Conservation (phyloP, 2,113 vertebrate genomes). For the Zootoca vivipara region DNA sequence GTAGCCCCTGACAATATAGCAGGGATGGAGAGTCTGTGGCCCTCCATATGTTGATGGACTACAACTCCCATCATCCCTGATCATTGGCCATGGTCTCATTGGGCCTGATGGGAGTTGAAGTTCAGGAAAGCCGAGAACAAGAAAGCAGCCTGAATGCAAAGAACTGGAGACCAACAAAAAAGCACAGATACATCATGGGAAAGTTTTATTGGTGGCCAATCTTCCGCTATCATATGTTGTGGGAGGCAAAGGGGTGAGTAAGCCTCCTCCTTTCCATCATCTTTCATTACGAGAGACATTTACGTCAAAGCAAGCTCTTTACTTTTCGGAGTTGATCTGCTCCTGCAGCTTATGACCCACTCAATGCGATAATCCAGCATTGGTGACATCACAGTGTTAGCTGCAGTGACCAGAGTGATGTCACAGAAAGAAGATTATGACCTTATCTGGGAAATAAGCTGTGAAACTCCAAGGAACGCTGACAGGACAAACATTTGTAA, state of each 20-base stretch:
- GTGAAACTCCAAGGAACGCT: constrained; percentile 41
- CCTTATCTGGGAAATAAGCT: constrained; percentile 39
- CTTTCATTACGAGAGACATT: background rate
- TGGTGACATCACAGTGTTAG: constrained; percentile 57
- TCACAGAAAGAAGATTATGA: constrained; percentile 53
- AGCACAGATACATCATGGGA: background rate
- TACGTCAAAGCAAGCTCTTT: constrained; percentile 42
- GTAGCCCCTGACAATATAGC: background rate
- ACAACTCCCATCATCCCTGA: too few relatives aligned
- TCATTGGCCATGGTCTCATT: too few relatives aligned
- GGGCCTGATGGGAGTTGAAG: too few relatives aligned
- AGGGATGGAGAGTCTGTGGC: too few relatives aligned
- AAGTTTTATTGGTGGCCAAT: background rate
- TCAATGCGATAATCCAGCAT: constrained; percentile 44
- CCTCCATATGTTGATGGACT: too few relatives aligned
- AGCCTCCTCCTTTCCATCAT: background rate
- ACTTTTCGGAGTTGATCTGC: constrained; percentile 39
- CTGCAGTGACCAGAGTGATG: constrained; percentile 30
- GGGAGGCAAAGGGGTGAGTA: accelerated
- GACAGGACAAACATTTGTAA: background rate
- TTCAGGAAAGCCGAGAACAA: too few relatives aligned
- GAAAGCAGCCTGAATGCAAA: background rate
- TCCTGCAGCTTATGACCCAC: constrained; percentile 22
- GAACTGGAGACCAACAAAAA: background rate
- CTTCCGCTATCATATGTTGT: background rate